Evolutionary conservation across 2,113 vertebrate genomes (phyloP).

Genomic region (Callospermophilus lateralis): DNA sequence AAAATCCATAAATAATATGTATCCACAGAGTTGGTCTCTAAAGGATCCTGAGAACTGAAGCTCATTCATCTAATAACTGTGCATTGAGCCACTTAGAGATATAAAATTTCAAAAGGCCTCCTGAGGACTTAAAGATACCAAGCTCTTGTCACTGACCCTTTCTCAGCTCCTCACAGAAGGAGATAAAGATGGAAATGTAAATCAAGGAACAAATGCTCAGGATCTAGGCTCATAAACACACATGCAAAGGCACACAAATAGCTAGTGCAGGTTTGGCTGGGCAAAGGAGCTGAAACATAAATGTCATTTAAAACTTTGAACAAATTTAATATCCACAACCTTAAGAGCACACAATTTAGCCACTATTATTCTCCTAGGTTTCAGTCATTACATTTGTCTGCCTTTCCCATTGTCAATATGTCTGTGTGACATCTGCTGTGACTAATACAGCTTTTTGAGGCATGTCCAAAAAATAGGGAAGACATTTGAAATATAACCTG

Average conservation of each 20-base stretch:
- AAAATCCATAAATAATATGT: constrained; percentile 71
- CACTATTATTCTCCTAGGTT: neutral
- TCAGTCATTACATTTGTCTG: neutral
- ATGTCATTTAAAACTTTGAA: neutral
- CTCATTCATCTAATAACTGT: constrained; percentile 55
- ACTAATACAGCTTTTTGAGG: neutral
- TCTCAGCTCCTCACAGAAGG: neutral
- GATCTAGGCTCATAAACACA: too few species aligned
- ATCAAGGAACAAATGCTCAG: neutral
- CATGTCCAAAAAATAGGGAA: neutral
- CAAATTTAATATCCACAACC: constrained; percentile 10
- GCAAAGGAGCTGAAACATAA: neutral
- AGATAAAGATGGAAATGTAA: neutral
- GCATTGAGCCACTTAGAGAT: neutral
- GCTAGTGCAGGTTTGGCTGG: neutral
- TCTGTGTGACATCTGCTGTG: constrained; percentile 28
- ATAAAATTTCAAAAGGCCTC: constrained; percentile 32
- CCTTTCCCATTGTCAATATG: neutral
- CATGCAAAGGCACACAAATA: neutral
- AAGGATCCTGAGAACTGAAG: neutral
- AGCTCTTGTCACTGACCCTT: neutral
- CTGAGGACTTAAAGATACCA: constrained; percentile 33
- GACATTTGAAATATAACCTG: neutral
- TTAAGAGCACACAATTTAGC: neutral
- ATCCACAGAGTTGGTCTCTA: constrained; percentile 38